Evolutionary conservation across 2,888 invertebrate species (phyloP).

Genomic region (Myopa testacea): DNA sequence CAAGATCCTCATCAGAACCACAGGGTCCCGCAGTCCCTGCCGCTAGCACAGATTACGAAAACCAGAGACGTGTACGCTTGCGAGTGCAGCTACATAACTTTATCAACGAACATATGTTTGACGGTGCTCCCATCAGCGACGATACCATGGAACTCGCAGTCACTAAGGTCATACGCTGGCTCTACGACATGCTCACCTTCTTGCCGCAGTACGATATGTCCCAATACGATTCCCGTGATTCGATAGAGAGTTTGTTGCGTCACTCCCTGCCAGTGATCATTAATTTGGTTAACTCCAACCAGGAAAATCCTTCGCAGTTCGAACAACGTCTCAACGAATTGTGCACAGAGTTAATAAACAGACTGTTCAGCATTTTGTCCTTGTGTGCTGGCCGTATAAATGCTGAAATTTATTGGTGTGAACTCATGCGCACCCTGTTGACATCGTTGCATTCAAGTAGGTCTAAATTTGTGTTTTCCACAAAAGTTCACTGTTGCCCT

Average conservation of each 20-base stretch:
- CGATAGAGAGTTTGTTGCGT: constrained; percentile 63
- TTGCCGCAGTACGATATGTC: constrained; percentile 64
- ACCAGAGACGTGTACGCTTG: constrained; percentile 45
- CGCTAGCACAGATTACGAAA: constrained; percentile 5
- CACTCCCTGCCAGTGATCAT: constrained; percentile 59
- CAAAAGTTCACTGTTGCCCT: not conserved
- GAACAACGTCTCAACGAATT: constrained; percentile 59
- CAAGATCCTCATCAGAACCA: constrained; percentile 19
- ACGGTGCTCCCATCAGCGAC: constrained; percentile 58
- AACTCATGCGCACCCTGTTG: constrained; percentile 59
- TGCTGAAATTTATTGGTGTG: constrained; percentile 64
- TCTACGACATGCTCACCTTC: constrained; percentile 58
- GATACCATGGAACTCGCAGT: constrained; percentile 59
- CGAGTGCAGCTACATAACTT: constrained; percentile 59
- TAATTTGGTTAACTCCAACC: constrained; percentile 53
- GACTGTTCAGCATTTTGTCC: constrained; percentile 62
- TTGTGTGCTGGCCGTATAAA: constrained; percentile 63
- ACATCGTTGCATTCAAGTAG: constrained; percentile 55
- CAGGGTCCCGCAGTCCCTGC: constrained; percentile 34
- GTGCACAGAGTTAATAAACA: constrained; percentile 59
- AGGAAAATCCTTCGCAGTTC: constrained; percentile 55
- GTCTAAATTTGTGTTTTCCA: constrained; percentile 39
- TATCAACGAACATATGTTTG: constrained; percentile 58
- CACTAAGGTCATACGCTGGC: constrained; percentile 59
- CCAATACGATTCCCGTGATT: constrained; percentile 64